Base-by-base conservation (phyloP, 1,140 invertebrate species). In the Adelges cooleyi region DNA sequence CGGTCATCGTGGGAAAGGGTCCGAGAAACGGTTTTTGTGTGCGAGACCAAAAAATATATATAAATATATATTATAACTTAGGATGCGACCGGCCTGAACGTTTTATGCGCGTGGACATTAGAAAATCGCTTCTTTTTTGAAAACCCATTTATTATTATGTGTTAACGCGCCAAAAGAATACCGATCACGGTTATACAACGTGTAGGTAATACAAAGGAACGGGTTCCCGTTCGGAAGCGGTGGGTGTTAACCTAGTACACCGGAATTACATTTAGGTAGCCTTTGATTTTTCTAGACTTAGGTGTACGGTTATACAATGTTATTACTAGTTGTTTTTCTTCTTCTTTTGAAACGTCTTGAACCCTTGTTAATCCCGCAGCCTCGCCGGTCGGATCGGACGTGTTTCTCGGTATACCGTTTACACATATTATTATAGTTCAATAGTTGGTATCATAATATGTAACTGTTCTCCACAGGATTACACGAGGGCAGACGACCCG, bases 171-270 rank as follows among this genome's bases (percentile, higher is more conserved):
- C 9, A 56, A 40, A 33, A 38, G 23, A 9, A 38, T 53, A 53
- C 3, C 33, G 1, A 52, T 6, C 22, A 49, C 22, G 18, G 4
- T 2, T 18, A 18, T 9, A 10, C 15, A 20, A 9, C 8, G 18
- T 46, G 5, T 46, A 46, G 18, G 18, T 46, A 22, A 20, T 20
- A 27, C n/a, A 25, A 38, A n/a, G 36, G 42, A 62, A 62, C 56
- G 56, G 54, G 56, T 48, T 62, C 44, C 29, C 29, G 29, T 62
- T 62, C 56, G 42, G 56, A 62, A 62, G 56, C 56, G 20, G 42
- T 48, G 42, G 56, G 56, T 62, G 56, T 59, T 40, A 38, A 54
- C 33, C 36, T n/a, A n/a, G 40, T 59, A 27, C 36, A 59, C 54
- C 17, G 54, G 10, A 6, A 29, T 59, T 25, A 59, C n/a, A n/a